Evolutionary conservation across 2,888 invertebrate species (phyloP).

Genomic region (Cacoxenus indagator): DNA sequence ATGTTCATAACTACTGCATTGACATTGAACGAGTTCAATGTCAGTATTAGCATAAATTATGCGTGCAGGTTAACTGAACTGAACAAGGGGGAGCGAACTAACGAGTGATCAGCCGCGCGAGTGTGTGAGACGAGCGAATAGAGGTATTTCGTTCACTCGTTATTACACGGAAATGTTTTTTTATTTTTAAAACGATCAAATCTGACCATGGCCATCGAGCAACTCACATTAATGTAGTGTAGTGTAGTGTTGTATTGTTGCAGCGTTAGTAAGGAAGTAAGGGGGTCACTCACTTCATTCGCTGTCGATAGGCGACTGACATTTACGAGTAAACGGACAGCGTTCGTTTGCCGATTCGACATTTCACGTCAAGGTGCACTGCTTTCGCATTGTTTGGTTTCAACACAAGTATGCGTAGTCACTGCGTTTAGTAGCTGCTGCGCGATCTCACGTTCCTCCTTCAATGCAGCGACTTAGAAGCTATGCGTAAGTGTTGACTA

Average conservation of each 20-base stretch:
- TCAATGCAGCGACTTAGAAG: too few species aligned
- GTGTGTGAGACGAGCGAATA: conserved; percentile 29
- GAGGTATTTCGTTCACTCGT: conserved; percentile 49
- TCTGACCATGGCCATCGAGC: background rate
- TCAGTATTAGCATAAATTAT: conserved; percentile 64
- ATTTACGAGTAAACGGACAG: background rate
- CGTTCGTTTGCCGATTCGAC: background rate
- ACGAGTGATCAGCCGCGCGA: background rate
- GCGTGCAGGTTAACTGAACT: conserved; percentile 38
- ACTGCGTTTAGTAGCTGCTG: too few species aligned
- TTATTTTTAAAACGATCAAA: background rate
- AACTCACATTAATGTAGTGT: background rate
- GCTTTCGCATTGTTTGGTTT: conserved; percentile 7
- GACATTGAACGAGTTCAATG: conserved; percentile 68
- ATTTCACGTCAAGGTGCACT: conserved; percentile 7
- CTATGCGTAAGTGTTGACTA: too few species aligned
- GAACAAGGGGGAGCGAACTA: background rate
- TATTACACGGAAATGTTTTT: conserved; percentile 55
- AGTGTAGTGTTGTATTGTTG: background rate
- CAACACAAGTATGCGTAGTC: background rate
- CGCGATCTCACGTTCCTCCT: too few species aligned
- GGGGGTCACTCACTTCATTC: too few species aligned
- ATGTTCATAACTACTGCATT: conserved; percentile 32
- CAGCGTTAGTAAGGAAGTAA: too few species aligned
- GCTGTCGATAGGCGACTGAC: too few species aligned